phyloP scores from a whole-genome alignment of 1,140 invertebrate genomes.

The Euura saliciscinereae region DNA sequence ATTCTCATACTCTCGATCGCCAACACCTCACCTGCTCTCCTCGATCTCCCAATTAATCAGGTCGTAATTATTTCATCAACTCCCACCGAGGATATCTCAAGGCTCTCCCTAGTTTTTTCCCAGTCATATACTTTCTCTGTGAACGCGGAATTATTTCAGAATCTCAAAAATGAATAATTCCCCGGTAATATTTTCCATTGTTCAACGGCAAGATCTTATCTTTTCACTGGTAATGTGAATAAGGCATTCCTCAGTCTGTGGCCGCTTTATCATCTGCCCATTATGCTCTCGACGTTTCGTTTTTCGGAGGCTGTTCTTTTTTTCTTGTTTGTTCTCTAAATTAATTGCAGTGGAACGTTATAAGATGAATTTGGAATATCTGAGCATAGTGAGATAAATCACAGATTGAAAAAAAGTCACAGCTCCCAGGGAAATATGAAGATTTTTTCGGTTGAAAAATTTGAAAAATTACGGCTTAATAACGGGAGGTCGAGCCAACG shows the following conservation, averaged over 20 bases:
- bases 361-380: not conserved
- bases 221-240: no score
- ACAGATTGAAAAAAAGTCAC: not conserved
- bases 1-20: not conserved
- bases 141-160: no score
- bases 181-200: no score
- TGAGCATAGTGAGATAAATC: not conserved
- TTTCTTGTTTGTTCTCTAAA: not conserved
- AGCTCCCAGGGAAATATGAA: not conserved
- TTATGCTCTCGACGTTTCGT: no score
- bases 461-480: conserved; percentile 1
- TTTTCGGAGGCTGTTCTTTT: no score
- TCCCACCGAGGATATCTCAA: no score
- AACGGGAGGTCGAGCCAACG: not conserved
- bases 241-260: no score
- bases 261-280: no score
- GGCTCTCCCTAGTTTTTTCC: no score
- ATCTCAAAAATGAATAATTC: no score
- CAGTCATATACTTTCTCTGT: no score
- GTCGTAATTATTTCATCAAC: not conserved
- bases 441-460: not conserved
- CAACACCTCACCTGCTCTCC: not conserved
- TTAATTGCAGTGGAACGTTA: not conserved
- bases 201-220: no score
- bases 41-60: not conserved